Percentiles rank a stretch among this genome's conserved stretches.
Conservation (phyloP, 1,140 invertebrate genomes). For the Charaxes varanes region DNA sequence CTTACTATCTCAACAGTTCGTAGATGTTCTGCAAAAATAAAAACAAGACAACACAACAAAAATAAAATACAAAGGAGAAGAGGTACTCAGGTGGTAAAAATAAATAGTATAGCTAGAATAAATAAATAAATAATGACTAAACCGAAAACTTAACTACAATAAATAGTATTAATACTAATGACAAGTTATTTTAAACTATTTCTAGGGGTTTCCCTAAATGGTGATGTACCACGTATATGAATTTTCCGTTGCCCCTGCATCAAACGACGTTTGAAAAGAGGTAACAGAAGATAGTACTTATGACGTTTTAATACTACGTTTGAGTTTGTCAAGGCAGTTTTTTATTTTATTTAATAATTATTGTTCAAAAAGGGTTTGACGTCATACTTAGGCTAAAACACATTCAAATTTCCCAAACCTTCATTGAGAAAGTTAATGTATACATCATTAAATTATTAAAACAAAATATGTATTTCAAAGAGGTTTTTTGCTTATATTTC, state of each 20-base stretch:
- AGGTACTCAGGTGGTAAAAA: slow-evolving; percentile 71
- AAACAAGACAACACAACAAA: slow-evolving; percentile 34
- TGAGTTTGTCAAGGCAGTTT: slow-evolving; percentile 13
- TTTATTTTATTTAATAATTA: no score
- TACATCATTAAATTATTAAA: no score
- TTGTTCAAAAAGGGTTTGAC: no score
- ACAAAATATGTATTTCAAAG: no score
- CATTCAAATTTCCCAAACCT: no score
- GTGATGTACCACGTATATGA: slow-evolving; percentile 37
- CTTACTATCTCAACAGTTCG: slow-evolving; percentile 19
- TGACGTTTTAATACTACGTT: slow-evolving; percentile 32
- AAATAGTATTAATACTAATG: slow-evolving; percentile 73
- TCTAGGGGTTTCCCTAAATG: slow-evolving; percentile 66
- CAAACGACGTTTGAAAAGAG: slow-evolving; percentile 55
- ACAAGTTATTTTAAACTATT: slow-evolving; percentile 68
- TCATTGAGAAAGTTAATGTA: no score
- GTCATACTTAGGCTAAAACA: no score
- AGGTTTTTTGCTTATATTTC: no score
- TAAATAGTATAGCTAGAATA: slow-evolving; percentile 59
- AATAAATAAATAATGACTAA: slow-evolving; percentile 48
- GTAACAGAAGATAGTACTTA: slow-evolving; percentile 71
- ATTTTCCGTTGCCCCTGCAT: slow-evolving; percentile 69
- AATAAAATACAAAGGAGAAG: slow-evolving; percentile 44
- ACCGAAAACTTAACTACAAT: slow-evolving; percentile 58
- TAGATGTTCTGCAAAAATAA: slow-evolving; percentile 18